phyloP scores from a whole-genome alignment of 2,888 invertebrate species.

The Leuctra nigra region DNA sequence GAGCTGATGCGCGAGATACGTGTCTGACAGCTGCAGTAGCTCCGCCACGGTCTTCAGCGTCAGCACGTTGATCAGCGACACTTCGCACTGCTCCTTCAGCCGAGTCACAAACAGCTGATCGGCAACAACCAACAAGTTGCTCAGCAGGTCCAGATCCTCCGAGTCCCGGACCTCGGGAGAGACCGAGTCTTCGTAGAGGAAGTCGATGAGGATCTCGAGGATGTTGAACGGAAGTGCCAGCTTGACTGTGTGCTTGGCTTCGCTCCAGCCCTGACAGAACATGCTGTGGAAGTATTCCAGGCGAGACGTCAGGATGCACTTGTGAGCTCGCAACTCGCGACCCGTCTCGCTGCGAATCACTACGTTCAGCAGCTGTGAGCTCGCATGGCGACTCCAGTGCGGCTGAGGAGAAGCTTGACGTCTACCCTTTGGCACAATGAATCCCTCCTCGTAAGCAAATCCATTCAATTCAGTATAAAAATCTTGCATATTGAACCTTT shows the following conservation, averaged over 20 bases:
- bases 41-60: constrained; percentile 70
- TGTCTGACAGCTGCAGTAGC: constrained; percentile 65
- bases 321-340: constrained; percentile 58
- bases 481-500: constrained; percentile 32
- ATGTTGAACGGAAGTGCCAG: constrained; percentile 55
- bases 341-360: constrained; percentile 47
- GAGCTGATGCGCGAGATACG: constrained; percentile 68
- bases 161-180: constrained; percentile 51
- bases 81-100: constrained; percentile 65
- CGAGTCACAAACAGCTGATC: constrained; percentile 71
- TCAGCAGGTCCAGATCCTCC: constrained; percentile 62
- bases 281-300: constrained; percentile 82
- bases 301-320: constrained; percentile 71
- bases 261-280: constrained; percentile 73
- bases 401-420: constrained; percentile 25
- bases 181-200: constrained; percentile 61
- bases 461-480: constrained; percentile 19
- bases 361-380: constrained; percentile 54
- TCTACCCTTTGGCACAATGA: constrained; percentile 12
- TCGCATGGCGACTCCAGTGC: constrained; percentile 44
- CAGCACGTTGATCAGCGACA: constrained; percentile 55
- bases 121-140: constrained; percentile 67
- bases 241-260: constrained; percentile 35
- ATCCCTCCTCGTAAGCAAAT: constrained; percentile 23
- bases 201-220: constrained; percentile 62